Evolutionary conservation across 2,797 vertebrate genomes (phyloP).

Genomic region (Pseudochirops cupreus): DNA sequence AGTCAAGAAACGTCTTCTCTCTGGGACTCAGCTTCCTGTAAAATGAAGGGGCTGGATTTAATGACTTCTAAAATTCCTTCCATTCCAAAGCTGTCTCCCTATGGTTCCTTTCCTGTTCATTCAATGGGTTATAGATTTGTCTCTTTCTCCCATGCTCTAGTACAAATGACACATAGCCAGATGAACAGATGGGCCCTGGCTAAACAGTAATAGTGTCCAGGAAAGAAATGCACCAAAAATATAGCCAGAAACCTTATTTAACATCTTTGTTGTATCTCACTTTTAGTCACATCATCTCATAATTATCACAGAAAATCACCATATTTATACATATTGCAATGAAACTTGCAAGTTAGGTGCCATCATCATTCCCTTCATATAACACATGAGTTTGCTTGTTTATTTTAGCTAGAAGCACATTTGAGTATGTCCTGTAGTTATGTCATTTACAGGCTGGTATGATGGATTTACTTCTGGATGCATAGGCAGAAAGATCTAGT

Average conservation of each 20-base stretch:
- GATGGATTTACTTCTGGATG: background rate
- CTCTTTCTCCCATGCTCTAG: conserved; percentile 9
- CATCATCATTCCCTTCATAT: background rate
- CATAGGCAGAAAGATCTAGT: background rate
- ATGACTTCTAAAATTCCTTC: background rate
- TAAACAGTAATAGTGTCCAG: background rate
- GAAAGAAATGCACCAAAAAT: background rate
- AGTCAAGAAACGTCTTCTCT: background rate
- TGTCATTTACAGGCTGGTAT: background rate
- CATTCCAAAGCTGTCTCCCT: background rate
- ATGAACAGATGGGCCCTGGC: background rate
- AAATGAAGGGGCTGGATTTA: background rate
- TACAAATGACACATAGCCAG: background rate
- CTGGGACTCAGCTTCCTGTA: background rate
- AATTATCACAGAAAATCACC: background rate
- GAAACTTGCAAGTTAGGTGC: background rate
- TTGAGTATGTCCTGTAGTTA: background rate
- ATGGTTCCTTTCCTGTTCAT: background rate
- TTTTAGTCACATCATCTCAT: background rate
- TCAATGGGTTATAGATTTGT: background rate
- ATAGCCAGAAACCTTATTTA: background rate
- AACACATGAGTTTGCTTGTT: background rate
- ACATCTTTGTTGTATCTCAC: background rate
- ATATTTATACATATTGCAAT: background rate
- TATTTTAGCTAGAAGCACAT: background rate